Evolutionary conservation across 2,888 invertebrate genomes (phyloP).

Genomic region (Hirtodrosophila trivittata): DNA sequence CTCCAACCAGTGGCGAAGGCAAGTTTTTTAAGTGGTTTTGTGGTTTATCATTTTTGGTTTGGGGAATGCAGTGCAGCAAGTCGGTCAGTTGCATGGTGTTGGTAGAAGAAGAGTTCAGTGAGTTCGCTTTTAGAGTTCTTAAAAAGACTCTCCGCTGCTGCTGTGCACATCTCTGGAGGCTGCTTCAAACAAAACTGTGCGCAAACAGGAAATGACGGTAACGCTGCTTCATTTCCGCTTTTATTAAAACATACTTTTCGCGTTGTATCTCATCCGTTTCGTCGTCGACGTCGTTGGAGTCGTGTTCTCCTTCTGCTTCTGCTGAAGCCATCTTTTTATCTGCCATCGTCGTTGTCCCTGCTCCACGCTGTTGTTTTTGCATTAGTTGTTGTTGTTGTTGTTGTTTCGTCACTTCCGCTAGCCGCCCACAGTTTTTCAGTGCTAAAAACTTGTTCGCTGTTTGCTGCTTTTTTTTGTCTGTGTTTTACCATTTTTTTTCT

Average conservation of each 20-base stretch:
- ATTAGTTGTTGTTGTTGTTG: conserved; percentile 27
- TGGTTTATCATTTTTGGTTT: conserved; percentile 65
- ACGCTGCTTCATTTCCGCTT: conserved; percentile 79
- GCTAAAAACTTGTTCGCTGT: conserved; percentile 59
- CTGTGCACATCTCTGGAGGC: conserved; percentile 10
- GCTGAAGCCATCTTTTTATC: conserved; percentile 53
- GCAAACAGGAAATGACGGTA: conserved; percentile 78
- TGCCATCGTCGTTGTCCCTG: conserved; percentile 34
- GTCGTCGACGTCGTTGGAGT: conserved; percentile 8
- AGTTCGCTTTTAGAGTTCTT: not conserved
- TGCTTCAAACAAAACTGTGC: conserved; percentile 68
- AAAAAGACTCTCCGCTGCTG: not conserved
- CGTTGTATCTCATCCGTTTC: conserved; percentile 72
- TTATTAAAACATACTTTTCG: conserved; percentile 78
- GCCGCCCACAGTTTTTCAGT: conserved; percentile 59
- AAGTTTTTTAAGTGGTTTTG: conserved; percentile 73
- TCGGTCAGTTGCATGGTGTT: conserved; percentile 4
- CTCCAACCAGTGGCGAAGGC: conserved; percentile 17
- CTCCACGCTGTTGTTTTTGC: conserved; percentile 12
- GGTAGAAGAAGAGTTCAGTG: conserved; percentile 1
- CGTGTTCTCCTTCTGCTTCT: conserved; percentile 16
- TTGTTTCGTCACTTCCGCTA: conserved; percentile 70
- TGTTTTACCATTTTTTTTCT: conserved; percentile 12
- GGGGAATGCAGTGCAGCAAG: conserved; percentile 57
- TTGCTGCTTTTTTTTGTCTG: conserved; percentile 20